These are phyloP conservation scores for Clarias fuscus DNA, from an alignment of 2,797 vertebrate species.

Conservation along the genomic window DNA sequence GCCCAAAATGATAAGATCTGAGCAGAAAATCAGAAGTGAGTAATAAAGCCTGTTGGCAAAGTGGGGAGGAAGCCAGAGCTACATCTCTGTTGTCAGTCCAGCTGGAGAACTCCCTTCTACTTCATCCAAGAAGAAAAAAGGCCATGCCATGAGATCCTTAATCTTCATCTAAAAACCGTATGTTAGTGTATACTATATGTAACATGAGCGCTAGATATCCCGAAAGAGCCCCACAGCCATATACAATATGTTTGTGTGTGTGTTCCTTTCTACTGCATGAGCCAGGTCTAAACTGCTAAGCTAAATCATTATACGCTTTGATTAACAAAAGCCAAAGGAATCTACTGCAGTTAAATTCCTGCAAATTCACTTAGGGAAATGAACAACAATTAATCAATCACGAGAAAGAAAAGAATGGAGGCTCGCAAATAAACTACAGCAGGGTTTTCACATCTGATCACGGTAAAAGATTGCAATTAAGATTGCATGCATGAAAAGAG, in stretches of 20 bases:
- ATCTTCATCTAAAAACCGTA: not conserved
- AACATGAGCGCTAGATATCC: not conserved
- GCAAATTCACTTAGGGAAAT: conserved; percentile 5
- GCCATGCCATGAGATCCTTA: not conserved
- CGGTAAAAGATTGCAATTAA: not conserved
- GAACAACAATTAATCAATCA: conserved; percentile 2
- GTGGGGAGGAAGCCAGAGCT: not conserved
- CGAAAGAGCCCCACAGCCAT: not conserved
- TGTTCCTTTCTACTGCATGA: not conserved
- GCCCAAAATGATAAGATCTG: not conserved
- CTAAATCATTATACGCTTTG: not conserved
- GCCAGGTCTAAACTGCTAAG: not conserved
- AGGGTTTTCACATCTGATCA: conserved; percentile 6
- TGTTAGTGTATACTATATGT: not conserved
- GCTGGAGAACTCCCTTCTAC: not conserved
- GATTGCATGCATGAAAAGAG: not conserved
- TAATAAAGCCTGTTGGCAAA: not conserved
- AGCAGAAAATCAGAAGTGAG: not conserved
- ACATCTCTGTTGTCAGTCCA: conserved; percentile 6
- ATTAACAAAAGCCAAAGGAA: not conserved
- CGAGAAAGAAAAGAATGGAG: not conserved
- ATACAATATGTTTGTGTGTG: not conserved
- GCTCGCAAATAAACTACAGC: conserved; percentile 3
- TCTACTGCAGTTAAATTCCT: conserved; percentile 11
- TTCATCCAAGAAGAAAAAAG: not conserved